A percentile compares a stretch with the other conserved stretches of the same genome.
phyloP scores from a whole-genome alignment of 1,140 invertebrate genomes.

The Battus philenor region DNA sequence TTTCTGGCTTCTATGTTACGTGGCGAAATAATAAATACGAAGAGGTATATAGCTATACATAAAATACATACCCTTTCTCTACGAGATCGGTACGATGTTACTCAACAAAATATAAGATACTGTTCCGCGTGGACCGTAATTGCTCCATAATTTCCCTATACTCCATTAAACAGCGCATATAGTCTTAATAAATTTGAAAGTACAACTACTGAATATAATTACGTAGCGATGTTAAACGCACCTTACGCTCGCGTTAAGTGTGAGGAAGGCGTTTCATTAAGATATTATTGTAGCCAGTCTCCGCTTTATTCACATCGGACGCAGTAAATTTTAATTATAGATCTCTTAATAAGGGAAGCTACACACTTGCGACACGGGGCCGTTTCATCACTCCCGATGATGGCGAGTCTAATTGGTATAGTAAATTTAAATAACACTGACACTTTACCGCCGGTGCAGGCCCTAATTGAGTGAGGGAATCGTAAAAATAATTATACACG shows the following conservation, averaged over 20 bases:
- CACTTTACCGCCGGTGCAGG: conserved; percentile 59
- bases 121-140: conserved; percentile 2
- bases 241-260: conserved; percentile 22
- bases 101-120: conserved; percentile 13
- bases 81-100: conserved; percentile 7
- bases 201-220: conserved; percentile 18
- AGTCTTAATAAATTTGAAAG: conserved; percentile 13
- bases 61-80: no score
- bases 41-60: no score
- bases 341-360: conserved; percentile 70
- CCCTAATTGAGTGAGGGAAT: conserved; percentile 71
- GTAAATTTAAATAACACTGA: conserved; percentile 74
- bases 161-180: conserved; percentile 13
- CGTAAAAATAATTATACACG: conserved; percentile 73
- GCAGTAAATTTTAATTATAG: conserved; percentile 71
- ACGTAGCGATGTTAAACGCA: conserved; percentile 15
- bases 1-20: no score
- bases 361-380: conserved; percentile 48
- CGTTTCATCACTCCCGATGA: conserved; percentile 64
- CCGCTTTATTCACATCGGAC: conserved; percentile 34
- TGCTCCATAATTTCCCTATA: conserved; percentile 10
- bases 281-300: conserved; percentile 40
- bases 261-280: conserved; percentile 36
- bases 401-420: conserved; percentile 69
- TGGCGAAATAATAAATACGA: no score